Percentiles rank a stretch among this genome's conserved stretches.
phyloP scores from a whole-genome alignment of 2,888 invertebrate genomes.

The Bruchidius siliquastri region DNA sequence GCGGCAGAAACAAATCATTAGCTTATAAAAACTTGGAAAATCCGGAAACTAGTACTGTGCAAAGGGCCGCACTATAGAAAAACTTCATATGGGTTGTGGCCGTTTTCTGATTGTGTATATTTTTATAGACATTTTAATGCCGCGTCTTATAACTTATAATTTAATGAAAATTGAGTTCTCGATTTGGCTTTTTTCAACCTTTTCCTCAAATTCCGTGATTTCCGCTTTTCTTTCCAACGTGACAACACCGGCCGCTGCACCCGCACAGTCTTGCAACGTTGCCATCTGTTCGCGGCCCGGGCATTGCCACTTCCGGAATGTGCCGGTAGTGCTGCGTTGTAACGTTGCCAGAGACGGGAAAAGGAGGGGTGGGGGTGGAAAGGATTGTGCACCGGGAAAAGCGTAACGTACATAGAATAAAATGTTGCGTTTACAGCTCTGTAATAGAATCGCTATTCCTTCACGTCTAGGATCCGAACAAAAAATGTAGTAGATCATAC shows the following conservation, averaged over 20 bases:
- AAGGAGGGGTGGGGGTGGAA: background rate
- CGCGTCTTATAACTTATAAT: no score
- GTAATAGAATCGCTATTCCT: background rate
- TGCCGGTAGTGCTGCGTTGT: background rate
- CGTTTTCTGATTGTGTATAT: no score
- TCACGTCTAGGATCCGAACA: no score
- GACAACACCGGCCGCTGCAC: background rate
- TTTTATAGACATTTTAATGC: no score
- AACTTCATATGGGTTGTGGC: no score
- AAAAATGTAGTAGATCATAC: no score
- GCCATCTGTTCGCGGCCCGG: background rate
- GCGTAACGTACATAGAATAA: background rate
- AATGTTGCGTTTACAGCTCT: background rate
- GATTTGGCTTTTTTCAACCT: no score
- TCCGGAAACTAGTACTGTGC: no score
- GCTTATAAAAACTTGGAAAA: no score
- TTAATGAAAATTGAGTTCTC: no score
- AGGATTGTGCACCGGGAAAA: background rate
- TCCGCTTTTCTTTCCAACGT: background rate
- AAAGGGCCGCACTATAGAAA: no score
- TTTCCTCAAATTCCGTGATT: background rate
- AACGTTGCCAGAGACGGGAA: background rate
- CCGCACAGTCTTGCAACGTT: background rate
- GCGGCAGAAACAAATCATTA: no score
- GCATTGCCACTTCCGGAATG: background rate